Percentiles rank a stretch among this genome's conserved stretches.
phyloP scores from a whole-genome alignment of 2,113 vertebrate species.

The Egretta garzetta region DNA sequence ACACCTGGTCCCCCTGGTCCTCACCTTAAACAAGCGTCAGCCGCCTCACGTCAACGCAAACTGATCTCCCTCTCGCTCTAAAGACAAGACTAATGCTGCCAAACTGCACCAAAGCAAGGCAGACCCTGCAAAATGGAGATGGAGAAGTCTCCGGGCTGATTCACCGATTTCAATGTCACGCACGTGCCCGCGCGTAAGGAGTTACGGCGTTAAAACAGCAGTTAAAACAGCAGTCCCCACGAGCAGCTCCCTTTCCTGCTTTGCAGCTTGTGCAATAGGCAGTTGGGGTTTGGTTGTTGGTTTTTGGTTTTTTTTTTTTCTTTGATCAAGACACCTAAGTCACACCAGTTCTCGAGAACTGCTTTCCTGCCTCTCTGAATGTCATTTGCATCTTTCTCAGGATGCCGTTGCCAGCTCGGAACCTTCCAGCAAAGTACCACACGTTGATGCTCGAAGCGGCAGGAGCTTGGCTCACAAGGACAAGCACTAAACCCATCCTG shows the following conservation, averaged over 20 bases:
- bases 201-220: background rate
- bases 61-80: background rate
- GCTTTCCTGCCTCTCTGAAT: background rate
- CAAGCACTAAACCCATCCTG: background rate
- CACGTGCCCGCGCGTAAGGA: rapidly evolving
- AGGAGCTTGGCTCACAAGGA: background rate
- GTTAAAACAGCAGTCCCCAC: background rate
- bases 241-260: background rate
- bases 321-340: background rate
- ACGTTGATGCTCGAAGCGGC: background rate
- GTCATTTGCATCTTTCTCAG: background rate
- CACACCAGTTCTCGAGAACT: background rate
- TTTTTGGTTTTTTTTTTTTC: background rate
- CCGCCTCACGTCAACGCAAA: rapidly evolving
- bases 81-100: background rate
- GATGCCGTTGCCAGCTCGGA: background rate
- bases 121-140: background rate
- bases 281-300: background rate
- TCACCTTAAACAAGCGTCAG: background rate
- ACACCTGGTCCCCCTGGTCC: too few species aligned
- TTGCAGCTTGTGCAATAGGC: background rate
- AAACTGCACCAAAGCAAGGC: background rate
- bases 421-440: slow-evolving; percentile 18
- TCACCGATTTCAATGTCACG: background rate
- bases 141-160: background rate